These are phyloP conservation scores for Idris sp. DNA, from an alignment of 1,140 invertebrate genomes.

Conservation along the genomic window DNA sequence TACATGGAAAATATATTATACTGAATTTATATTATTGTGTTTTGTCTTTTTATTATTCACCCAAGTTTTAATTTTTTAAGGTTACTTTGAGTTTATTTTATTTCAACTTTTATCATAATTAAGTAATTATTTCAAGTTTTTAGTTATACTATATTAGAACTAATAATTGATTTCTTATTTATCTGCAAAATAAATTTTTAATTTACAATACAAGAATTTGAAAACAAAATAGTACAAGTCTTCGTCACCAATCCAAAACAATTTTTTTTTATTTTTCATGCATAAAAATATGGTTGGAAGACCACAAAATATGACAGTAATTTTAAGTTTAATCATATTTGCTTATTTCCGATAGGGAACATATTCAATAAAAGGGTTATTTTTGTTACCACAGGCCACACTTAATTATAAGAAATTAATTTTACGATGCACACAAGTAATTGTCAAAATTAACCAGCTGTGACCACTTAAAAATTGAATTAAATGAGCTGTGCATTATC, in stretches of 20 bases:
- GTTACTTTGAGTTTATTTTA: too few species aligned
- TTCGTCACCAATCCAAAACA: slow-evolving; percentile 13
- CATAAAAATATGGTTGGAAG: slow-evolving; percentile 51
- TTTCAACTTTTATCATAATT: too few species aligned
- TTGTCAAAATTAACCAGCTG: slow-evolving; percentile 26
- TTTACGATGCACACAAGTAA: slow-evolving; percentile 48
- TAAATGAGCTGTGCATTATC: too few species aligned
- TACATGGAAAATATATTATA: slow-evolving; percentile 80
- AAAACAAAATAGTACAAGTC: too few species aligned
- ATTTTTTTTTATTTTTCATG: slow-evolving; percentile 33
- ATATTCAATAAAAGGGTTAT: slow-evolving; percentile 72
- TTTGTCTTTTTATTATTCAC: slow-evolving; percentile 9
- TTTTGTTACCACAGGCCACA: slow-evolving; percentile 75
- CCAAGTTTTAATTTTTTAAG: too few species aligned
- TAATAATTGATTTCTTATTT: too few species aligned
- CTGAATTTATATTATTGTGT: slow-evolving; percentile 71
- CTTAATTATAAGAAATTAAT: slow-evolving; percentile 77
- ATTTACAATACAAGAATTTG: too few species aligned
- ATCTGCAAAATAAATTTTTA: too few species aligned
- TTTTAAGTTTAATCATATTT: slow-evolving; percentile 73
- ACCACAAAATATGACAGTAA: slow-evolving; percentile 70
- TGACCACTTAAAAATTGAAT: slow-evolving; percentile 34
- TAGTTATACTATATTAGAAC: too few species aligned
- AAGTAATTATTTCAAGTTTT: too few species aligned
- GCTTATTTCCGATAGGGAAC: slow-evolving; percentile 73